Evolutionary conservation across 2,888 invertebrate genomes (phyloP), one percentile per base, ranked within the genome.

Genomic region (Cheiracanthium punctorium): DNA sequence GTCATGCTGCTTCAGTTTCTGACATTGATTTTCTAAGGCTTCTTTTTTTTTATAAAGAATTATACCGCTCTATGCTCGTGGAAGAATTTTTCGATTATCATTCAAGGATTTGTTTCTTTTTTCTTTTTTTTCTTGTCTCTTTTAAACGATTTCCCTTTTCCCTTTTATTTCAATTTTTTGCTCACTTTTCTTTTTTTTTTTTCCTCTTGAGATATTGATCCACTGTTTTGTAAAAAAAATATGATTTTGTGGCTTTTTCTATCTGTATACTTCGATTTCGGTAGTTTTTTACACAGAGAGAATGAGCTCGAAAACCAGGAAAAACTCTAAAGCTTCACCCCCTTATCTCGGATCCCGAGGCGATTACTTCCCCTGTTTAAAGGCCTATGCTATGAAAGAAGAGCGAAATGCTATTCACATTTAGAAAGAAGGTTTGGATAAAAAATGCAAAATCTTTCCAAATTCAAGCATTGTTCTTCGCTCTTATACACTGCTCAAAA

Each of bases 51-150:
- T 71, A 72, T 70, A 80, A 80, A 80, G n/a, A n/a, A n/a, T n/a
- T 80, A 80, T 72, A 80, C 72, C 20, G 72, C 41, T 33, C 43
- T 33, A 20, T 14, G n/a, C 33, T 33, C 71, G 80, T 43, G 72
- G 80, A 80, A 43, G 72, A 64, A 80, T 80, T 80, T 80, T 80
- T 80, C 80, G 80, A 80, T 80, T 80, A 80, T 72, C 4, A n/a
- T n/a, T n/a, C n/a, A n/a, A n/a, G 37, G 37, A 10, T 37, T 37
- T 7, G 37, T 37, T 37, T 70, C 29, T 64, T 71, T 58, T 67
- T n/a, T 10, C 48, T 7, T 48, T 48, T 48, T 48, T 48, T 48
- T 48, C 17, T 48, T 48, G 17, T 48, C 17, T 17, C 48, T 2
- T 17, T 58, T 17, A 65, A 58, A 58, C 48, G 32, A 58, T 8